Evolutionary conservation across 2,888 invertebrate species (phyloP).

Genomic region (Eurytoma adleriae): DNA sequence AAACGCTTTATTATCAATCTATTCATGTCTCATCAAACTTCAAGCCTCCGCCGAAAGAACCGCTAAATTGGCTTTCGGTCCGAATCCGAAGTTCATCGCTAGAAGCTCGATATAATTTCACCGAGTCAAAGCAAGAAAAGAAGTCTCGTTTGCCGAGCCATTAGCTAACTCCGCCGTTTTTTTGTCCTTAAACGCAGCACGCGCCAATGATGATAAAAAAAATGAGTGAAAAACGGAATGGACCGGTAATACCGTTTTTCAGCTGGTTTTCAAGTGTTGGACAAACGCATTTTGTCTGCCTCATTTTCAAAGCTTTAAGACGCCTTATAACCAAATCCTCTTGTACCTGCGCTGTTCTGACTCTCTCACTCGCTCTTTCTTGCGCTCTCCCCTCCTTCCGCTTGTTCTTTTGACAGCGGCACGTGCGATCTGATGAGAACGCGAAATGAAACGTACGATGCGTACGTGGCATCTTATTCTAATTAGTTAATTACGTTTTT

Average conservation of each 20-base stretch:
- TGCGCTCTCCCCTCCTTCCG: conserved; percentile 17
- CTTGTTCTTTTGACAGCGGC: conserved; percentile 14
- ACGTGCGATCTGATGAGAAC: conserved; percentile 7
- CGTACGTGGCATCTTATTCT: conserved; percentile 1
- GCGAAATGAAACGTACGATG: conserved; percentile 1
- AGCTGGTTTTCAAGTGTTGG: not conserved
- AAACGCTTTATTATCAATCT: too few relatives aligned
- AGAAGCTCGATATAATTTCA: not conserved
- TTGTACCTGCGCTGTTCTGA: not conserved
- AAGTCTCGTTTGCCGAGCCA: conserved; percentile 23
- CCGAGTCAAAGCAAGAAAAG: not conserved
- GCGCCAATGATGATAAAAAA: conserved; percentile 9
- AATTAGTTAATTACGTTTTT: not conserved
- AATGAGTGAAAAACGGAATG: conserved; percentile 10
- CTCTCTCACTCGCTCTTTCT: conserved; percentile 9
- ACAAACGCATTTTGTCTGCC: conserved; percentile 2
- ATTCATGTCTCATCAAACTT: too few relatives aligned
- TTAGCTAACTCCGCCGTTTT: conserved; percentile 5
- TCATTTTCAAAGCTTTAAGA: conserved; percentile 55
- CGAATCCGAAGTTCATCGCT: not conserved
- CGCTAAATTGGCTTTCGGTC: not conserved
- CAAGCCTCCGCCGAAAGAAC: too few relatives aligned
- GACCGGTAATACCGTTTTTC: too few relatives aligned
- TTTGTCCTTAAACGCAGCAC: conserved; percentile 5
- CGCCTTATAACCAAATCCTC: conserved; percentile 35